Conservation (phyloP, 2,888 invertebrate genomes). For the Sericinus montela region DNA sequence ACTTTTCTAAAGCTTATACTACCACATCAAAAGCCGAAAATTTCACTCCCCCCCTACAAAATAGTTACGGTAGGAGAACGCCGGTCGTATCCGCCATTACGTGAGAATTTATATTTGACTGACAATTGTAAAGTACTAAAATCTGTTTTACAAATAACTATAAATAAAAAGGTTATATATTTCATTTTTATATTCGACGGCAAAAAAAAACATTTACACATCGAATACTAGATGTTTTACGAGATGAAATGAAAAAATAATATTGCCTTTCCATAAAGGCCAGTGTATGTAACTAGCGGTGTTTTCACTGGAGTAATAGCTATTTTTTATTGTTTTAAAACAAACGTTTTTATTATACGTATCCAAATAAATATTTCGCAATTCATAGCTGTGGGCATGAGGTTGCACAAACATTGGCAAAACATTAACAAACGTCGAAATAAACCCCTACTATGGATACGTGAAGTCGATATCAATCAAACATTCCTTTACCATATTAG, state of each 20-base stretch:
- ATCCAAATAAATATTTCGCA: not conserved
- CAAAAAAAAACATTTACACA: slow-evolving; percentile 7
- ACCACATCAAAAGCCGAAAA: no score
- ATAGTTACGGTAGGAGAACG: no score
- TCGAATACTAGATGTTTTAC: slow-evolving; percentile 7
- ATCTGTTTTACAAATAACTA: no score
- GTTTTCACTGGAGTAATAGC: slow-evolving; percentile 2
- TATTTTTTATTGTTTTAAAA: slow-evolving; percentile 11
- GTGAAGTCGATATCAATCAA: not conserved
- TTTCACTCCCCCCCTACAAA: no score
- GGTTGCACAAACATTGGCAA: slow-evolving; percentile 25
- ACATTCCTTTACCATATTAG: not conserved
- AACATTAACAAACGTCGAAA: slow-evolving; percentile 22
- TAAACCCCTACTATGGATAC: slow-evolving; percentile 13
- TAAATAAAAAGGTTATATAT: not conserved
- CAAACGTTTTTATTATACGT: slow-evolving; percentile 4
- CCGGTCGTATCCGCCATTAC: no score
- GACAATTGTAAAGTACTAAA: no score
- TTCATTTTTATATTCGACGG: not conserved
- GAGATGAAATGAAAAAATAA: slow-evolving; percentile 14
- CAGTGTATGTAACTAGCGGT: slow-evolving; percentile 1
- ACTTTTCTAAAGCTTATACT: no score
- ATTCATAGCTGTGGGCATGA: slow-evolving; percentile 17
- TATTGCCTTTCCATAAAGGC: slow-evolving; percentile 12
- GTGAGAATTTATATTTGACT: no score